Evolutionary conservation across 1,140 invertebrate genomes (phyloP).

Genomic region (Danaus melanippus): DNA sequence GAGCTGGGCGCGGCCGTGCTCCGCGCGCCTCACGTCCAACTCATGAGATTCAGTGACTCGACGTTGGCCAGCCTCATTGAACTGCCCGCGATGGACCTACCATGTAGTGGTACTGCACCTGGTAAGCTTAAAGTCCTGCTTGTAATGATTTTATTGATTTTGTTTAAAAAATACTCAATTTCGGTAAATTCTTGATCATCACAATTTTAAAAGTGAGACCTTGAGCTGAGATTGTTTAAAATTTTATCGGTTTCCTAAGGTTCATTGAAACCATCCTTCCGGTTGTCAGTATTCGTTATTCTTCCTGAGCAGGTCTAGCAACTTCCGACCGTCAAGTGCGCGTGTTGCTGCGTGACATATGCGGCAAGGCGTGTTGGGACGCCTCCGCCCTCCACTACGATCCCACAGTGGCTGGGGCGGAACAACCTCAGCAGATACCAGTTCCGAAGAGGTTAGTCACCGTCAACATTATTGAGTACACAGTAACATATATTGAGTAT

Average conservation of each 20-base stretch:
- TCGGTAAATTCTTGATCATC: too few relatives aligned
- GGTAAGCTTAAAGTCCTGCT: conserved; percentile 43
- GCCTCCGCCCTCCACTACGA: conserved; percentile 90
- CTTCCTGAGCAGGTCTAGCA: conserved; percentile 60
- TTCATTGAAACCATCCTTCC: too few relatives aligned
- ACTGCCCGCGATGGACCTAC: conserved; percentile 87
- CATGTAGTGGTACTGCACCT: conserved; percentile 88
- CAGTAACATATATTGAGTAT: too few relatives aligned
- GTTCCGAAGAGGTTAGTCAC: conserved; percentile 42
- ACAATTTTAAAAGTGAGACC: too few relatives aligned
- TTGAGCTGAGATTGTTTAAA: too few relatives aligned
- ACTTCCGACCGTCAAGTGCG: conserved; percentile 83
- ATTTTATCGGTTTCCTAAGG: too few relatives aligned
- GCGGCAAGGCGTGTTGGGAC: conserved; percentile 98
- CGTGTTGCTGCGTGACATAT: conserved; percentile 91
- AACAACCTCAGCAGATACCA: conserved; percentile 39
- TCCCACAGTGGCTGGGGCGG: conserved; percentile 57
- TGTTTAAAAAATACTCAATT: too few relatives aligned
- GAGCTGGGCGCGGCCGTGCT: conserved; percentile 87
- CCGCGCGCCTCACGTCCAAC: conserved; percentile 88
- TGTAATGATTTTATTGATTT: too few relatives aligned
- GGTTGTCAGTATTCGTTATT: too few relatives aligned
- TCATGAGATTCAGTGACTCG: conserved; percentile 89
- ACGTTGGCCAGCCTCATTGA: conserved; percentile 94
- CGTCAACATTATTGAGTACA: too few relatives aligned